Percentiles rank a stretch among this genome's conserved stretches.
phyloP scores from a whole-genome alignment of 2,797 vertebrate genomes.

The Pipistrellus pygmaeus region DNA sequence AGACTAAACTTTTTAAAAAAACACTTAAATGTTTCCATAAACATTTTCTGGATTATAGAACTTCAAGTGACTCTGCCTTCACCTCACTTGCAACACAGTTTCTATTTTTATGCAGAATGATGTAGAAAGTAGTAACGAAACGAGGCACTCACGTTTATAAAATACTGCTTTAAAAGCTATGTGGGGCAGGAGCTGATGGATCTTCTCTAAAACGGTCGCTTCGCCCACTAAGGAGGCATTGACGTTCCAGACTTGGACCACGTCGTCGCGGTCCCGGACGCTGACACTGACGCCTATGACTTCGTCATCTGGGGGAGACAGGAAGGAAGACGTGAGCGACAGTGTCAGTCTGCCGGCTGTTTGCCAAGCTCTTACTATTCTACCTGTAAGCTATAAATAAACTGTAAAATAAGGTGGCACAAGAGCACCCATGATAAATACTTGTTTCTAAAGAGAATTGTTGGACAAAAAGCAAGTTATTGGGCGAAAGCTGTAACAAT shows the following conservation, averaged over 20 bases:
- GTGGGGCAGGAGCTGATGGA: conserved; percentile 95
- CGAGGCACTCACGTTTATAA: conserved; percentile 96
- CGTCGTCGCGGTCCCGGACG: conserved; percentile 94
- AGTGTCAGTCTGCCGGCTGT: conserved; percentile 33
- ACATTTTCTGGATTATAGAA: conserved; percentile 35
- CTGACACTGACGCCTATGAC: conserved; percentile 97
- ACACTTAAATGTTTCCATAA: not conserved
- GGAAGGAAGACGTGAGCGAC: conserved; percentile 56
- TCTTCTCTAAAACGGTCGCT: conserved; percentile 94
- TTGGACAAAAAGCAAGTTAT: not conserved
- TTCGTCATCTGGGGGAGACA: conserved; percentile 92
- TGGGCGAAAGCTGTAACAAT: not conserved
- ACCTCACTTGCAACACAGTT: conserved; percentile 35
- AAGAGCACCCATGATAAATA: not conserved
- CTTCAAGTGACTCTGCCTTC: conserved; percentile 31
- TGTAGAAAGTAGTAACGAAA: conserved; percentile 31
- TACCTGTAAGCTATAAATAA: conserved; percentile 15
- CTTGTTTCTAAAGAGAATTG: conserved; percentile 13
- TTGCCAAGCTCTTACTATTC: conserved; percentile 4
- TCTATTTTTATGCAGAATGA: conserved; percentile 47
- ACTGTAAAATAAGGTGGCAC: not conserved
- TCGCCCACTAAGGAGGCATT: conserved; percentile 93
- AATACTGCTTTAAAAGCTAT: conserved; percentile 96
- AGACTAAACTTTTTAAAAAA: conserved; percentile 10
- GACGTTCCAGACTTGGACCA: conserved; percentile 97